Evolutionary conservation across 2,113 vertebrate species (phyloP).

Genomic region (Azemiops feae): DNA sequence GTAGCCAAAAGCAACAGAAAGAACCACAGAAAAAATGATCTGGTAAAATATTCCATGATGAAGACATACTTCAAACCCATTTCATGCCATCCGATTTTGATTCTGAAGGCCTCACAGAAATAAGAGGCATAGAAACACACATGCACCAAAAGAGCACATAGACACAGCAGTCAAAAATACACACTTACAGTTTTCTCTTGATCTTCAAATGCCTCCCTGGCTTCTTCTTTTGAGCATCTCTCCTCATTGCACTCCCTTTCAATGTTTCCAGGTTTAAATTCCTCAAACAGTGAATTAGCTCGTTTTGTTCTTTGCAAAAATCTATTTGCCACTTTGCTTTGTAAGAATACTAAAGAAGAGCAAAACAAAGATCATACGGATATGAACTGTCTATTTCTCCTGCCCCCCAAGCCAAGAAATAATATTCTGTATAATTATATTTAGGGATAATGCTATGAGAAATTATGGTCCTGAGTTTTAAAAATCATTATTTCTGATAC

Average conservation of each 20-base stretch:
- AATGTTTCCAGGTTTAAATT: slow-evolving; percentile 79
- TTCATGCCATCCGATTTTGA: neutral
- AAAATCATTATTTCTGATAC: neutral
- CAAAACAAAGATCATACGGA: neutral
- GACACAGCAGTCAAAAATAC: neutral
- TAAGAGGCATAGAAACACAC: neutral
- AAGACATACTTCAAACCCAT: neutral
- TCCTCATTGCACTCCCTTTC: slow-evolving; percentile 91
- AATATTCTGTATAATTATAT: neutral
- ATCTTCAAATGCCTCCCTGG: slow-evolving; percentile 85
- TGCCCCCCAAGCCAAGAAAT: neutral
- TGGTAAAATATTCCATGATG: neutral
- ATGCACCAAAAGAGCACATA: neutral
- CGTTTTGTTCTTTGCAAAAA: slow-evolving; percentile 77
- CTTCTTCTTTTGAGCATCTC: slow-evolving; percentile 84
- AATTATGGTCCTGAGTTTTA: neutral
- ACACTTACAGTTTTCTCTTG: slow-evolving; percentile 73
- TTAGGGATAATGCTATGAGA: neutral
- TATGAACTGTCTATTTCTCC: neutral
- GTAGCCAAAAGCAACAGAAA: neutral
- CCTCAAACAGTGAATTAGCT: slow-evolving; percentile 81
- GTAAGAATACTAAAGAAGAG: slow-evolving; percentile 78
- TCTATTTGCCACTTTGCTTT: slow-evolving; percentile 66
- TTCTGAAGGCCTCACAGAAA: neutral
- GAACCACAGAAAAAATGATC: no score